These are phyloP conservation scores for Calcarius lapponicus DNA, from an alignment of 2,797 vertebrate species.

Conservation along the genomic window DNA sequence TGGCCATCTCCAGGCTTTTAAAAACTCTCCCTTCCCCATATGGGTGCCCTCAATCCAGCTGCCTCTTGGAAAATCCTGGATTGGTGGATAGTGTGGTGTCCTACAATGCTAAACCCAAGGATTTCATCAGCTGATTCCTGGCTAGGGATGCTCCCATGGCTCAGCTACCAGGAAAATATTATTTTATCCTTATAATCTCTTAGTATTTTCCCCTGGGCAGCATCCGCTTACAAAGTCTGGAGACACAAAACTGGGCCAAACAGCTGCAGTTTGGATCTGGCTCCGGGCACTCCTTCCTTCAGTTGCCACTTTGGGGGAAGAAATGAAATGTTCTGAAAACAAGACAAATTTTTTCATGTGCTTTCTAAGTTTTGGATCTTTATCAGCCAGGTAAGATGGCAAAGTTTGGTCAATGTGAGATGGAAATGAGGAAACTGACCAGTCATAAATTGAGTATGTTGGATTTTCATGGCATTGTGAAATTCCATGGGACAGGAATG, in stretches of 20 bases:
- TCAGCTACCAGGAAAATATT: neutral
- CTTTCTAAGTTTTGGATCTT: neutral
- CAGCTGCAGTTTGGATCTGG: neutral
- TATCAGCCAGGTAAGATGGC: neutral
- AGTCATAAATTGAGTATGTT: neutral
- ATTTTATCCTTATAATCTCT: neutral
- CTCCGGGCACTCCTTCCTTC: rapidly evolving
- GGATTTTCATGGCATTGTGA: neutral
- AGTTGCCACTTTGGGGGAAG: neutral
- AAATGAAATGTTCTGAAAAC: neutral
- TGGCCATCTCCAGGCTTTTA: neutral
- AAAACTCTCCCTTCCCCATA: neutral
- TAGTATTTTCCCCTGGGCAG: neutral
- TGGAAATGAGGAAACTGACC: neutral
- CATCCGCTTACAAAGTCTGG: neutral
- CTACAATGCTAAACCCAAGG: neutral
- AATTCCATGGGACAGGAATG: no score
- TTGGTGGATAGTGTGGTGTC: neutral
- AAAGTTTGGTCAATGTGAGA: neutral
- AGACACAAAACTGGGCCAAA: neutral
- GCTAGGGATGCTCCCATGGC: neutral
- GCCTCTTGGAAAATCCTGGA: neutral
- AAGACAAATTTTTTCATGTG: rapidly evolving
- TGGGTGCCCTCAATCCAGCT: neutral
- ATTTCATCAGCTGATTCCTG: neutral